These are phyloP conservation scores for Euplexia lucipara DNA, from an alignment of 2,888 invertebrate species.

Conservation along the genomic window DNA sequence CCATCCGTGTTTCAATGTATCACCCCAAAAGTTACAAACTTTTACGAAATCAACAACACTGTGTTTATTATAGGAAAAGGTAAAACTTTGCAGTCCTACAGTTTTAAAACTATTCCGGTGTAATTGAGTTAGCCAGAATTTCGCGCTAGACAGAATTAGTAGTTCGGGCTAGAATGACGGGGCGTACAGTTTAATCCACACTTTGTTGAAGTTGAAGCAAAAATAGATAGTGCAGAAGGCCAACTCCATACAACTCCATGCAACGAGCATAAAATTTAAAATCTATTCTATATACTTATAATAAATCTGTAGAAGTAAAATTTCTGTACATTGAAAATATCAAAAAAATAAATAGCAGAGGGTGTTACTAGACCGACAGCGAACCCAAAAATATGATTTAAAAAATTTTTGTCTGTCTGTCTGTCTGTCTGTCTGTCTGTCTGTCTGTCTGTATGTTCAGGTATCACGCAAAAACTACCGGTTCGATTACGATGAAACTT, in stretches of 20 bases:
- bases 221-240: constrained; percentile 10
- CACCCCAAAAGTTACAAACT: constrained; percentile 11
- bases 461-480: too few relatives aligned
- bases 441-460: too few relatives aligned
- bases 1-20: constrained; percentile 23
- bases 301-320: too few relatives aligned
- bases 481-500: too few relatives aligned
- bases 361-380: too few relatives aligned
- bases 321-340: too few relatives aligned
- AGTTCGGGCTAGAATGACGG: constrained; percentile 48
- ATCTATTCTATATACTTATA: too few relatives aligned
- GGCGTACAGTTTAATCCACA: constrained; percentile 55
- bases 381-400: too few relatives aligned
- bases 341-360: too few relatives aligned
- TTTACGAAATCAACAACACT: constrained; percentile 19
- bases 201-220: constrained; percentile 39
- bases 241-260: fast-evolving
- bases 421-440: too few relatives aligned
- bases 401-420: too few relatives aligned
- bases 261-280: too few relatives aligned
- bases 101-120: constrained; percentile 71
- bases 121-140: constrained; percentile 68
- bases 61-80: constrained; percentile 33
- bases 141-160: constrained; percentile 57
- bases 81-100: constrained; percentile 53